A percentile compares a stretch with the other conserved stretches of the same genome.
phyloP scores from a whole-genome alignment of 2,797 vertebrate species.

The Champsocephalus esox region DNA sequence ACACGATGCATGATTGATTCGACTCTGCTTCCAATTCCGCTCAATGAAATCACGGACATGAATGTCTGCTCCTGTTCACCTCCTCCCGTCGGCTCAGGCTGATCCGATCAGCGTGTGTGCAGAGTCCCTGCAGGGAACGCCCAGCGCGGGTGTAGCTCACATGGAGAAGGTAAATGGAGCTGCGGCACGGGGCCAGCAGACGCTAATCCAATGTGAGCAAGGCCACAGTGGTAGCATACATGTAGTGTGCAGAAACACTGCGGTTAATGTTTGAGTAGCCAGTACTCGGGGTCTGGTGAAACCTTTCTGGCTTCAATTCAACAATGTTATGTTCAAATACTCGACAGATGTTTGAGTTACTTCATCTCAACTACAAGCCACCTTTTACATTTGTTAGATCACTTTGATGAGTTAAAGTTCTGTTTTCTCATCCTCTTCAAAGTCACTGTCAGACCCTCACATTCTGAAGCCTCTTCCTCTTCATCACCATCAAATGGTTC shows the following conservation, averaged over 20 bases:
- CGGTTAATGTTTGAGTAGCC: no score
- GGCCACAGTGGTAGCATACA: neutral
- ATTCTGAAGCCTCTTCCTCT: no score
- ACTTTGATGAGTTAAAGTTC: no score
- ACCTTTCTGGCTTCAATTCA: no score
- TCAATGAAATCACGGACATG: constrained; percentile 39
- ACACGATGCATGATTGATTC: constrained; percentile 20
- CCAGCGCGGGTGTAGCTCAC: constrained; percentile 28
- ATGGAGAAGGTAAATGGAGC: constrained; percentile 36
- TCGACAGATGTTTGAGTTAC: no score
- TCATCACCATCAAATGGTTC: no score
- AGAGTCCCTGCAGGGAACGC: constrained; percentile 9
- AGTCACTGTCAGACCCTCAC: no score
- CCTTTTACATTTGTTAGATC: no score
- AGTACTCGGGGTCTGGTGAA: no score
- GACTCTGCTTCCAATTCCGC: constrained; percentile 41
- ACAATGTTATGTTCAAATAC: no score
- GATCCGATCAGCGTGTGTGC: constrained; percentile 6
- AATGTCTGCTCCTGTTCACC: constrained; percentile 11
- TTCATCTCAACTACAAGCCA: no score
- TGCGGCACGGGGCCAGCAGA: neutral
- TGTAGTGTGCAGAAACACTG: constrained; percentile 2
- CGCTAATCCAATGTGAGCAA: constrained; percentile 37
- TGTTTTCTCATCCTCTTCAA: no score
- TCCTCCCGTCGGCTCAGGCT: constrained; percentile 11